Base-by-base conservation (phyloP, 2,797 vertebrate species). In the Hylomyscus alleni region DNA sequence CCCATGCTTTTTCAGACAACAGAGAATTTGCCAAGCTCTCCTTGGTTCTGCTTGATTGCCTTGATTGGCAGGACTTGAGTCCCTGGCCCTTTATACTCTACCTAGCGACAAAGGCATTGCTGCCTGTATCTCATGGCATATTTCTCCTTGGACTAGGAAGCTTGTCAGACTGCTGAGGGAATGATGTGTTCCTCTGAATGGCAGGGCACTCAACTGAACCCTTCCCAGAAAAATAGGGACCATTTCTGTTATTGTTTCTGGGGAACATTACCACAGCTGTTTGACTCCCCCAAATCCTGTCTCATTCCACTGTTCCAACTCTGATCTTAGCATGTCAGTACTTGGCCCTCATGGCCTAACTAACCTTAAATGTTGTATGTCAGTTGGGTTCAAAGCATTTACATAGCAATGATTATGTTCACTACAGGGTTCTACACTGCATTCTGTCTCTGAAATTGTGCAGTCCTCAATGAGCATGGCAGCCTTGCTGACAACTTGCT, bases 361-460 rank as follows among this genome's bases (percentile, higher is more conserved):
- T 77, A 69, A 93, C 54, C 37, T 60, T 37, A 85, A 29, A 54
- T 2, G 0, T 40, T 62, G 17, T 12, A 9, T 80, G 50, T 60
- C 44, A 19, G 50, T 14, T 1, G 0, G 37, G 31, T 89, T 82
- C 58, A 72, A 31, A 89, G 34, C 9, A 85, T 24, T 31, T 47
- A 54, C 24, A 93, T 93, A 34, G 26, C 31, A 20, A 17, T 52
- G 3, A 15, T 44, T n/a, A 24, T 34, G 12, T 19, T 84, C 76
- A 29, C 22, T 11, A 1, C 56, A 2, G 2, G 50, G 50, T 1
- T 69, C 40, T 22, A 47, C 0, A 0, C 17, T 44, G 3, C 54
- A 1, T 65, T 52, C 77, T 50, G 50, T 5, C 10, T 31, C 44
- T 34, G 22, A 2, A 84, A n/a, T 34, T 4, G 7, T 9, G 11